Conservation (phyloP, 2,113 vertebrate species). For the Heteronetta atricapilla region DNA sequence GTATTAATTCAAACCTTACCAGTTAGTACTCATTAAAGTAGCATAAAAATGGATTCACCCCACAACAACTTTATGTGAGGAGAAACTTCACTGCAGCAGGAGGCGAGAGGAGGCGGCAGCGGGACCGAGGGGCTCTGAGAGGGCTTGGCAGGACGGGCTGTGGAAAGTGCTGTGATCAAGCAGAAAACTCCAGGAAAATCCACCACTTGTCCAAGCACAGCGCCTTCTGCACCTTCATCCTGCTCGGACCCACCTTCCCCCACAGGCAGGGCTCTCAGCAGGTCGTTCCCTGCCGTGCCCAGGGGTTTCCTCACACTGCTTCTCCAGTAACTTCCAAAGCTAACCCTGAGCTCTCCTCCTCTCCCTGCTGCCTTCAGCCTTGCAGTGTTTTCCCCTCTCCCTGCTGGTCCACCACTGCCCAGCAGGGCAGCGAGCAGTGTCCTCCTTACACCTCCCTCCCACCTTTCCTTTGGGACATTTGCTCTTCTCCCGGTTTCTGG, state of each 20-base stretch:
- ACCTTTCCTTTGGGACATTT: neutral
- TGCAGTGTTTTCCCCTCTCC: neutral
- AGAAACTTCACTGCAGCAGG: neutral
- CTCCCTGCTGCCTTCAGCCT: neutral
- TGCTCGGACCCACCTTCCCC: neutral
- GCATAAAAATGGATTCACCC: neutral
- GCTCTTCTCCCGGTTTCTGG: fast-evolving
- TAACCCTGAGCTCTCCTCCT: neutral
- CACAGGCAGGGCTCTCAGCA: neutral
- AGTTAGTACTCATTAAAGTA: neutral
- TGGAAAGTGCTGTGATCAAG: neutral
- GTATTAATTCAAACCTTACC: conserved; percentile 9
- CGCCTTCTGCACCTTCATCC: neutral
- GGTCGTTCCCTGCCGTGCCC: neutral
- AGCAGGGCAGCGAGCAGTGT: neutral
- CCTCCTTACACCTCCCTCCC: neutral
- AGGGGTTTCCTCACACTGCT: neutral
- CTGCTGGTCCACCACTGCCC: neutral
- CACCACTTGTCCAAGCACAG: neutral
- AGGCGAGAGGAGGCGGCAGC: neutral
- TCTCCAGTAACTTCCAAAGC: neutral
- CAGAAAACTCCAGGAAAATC: neutral
- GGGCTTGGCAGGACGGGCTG: neutral
- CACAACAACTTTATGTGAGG: neutral
- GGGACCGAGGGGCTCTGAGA: neutral